Evolutionary conservation across 1,140 invertebrate genomes (phyloP).

Genomic region (Drosophila yakuba): DNA sequence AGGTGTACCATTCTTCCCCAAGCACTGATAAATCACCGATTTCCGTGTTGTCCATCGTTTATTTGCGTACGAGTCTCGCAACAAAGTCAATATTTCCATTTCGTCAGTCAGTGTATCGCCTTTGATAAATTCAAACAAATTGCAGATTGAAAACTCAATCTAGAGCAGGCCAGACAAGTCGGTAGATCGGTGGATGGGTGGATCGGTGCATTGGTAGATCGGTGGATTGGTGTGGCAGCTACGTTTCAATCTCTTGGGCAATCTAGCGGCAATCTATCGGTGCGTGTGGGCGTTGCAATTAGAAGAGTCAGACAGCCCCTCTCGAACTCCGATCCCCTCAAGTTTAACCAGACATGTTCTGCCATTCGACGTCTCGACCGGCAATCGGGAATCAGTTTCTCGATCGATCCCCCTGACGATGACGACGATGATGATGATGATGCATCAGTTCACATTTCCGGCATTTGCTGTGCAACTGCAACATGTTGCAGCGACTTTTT

Average conservation of each 20-base stretch:
- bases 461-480: conserved; percentile 46
- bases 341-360: conserved; percentile 62
- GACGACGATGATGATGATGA: conserved; percentile 24
- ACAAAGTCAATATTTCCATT: conserved; percentile 23
- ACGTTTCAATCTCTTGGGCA: conserved; percentile 66
- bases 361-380: conserved; percentile 59
- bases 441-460: conserved; percentile 69
- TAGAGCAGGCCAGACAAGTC: conserved; percentile 49
- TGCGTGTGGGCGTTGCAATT: conserved; percentile 81
- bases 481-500: conserved; percentile 61
- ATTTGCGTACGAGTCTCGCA: neutral
- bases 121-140: conserved; percentile 67
- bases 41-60: neutral
- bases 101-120: conserved; percentile 5
- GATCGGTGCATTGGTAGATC: no score
- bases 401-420: conserved; percentile 47
- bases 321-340: neutral
- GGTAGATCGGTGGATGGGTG: conserved; percentile 28
- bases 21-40: neutral
- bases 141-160: conserved; percentile 68
- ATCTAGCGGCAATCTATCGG: conserved; percentile 48
- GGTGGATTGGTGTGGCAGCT: conserved; percentile 12
- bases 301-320: conserved; percentile 56
- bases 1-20: neutral
- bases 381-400: conserved; percentile 58